A percentile compares a stretch with the other conserved stretches of the same genome.
Evolutionary conservation across 2,797 vertebrate species (phyloP).

Genomic region (Crenuchus spilurus): DNA sequence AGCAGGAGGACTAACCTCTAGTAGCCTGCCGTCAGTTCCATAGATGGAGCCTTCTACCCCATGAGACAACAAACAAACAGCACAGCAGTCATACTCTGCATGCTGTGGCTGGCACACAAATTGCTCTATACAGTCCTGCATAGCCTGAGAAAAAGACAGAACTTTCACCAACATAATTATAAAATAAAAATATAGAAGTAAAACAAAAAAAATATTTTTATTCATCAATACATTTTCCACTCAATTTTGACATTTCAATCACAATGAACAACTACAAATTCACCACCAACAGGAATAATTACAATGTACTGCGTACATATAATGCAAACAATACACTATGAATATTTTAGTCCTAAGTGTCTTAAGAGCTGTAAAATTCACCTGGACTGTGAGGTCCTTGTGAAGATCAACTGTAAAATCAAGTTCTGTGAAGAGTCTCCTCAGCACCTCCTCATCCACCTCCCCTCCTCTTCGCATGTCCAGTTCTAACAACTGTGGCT

Average conservation of each 20-base stretch:
- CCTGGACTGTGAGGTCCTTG: conserved; percentile 86
- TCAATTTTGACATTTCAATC: neutral
- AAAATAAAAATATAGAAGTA: neutral
- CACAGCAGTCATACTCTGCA: conserved; percentile 81
- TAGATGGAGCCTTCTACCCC: conserved; percentile 93
- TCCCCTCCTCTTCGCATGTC: conserved; percentile 89
- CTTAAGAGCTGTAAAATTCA: conserved; percentile 53
- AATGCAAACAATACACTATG: neutral
- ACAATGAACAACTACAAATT: neutral
- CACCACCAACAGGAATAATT: neutral
- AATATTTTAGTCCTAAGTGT: neutral
- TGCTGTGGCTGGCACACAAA: conserved; percentile 82
- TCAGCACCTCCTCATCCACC: conserved; percentile 86
- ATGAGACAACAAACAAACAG: conserved; percentile 92
- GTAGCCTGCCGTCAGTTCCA: conserved; percentile 87
- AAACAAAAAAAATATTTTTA: neutral
- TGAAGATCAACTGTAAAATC: conserved; percentile 82
- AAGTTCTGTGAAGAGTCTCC: conserved; percentile 85
- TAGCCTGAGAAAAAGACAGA: conserved; percentile 74
- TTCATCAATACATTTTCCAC: neutral
- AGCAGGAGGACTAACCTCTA: conserved; percentile 77
- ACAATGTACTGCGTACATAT: neutral
- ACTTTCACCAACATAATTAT: neutral
- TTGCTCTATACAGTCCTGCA: conserved; percentile 81
- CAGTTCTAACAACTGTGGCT: conserved; percentile 79